phyloP scores from a whole-genome alignment of 2,113 vertebrate species.

The Hydrolagus affinis region DNA sequence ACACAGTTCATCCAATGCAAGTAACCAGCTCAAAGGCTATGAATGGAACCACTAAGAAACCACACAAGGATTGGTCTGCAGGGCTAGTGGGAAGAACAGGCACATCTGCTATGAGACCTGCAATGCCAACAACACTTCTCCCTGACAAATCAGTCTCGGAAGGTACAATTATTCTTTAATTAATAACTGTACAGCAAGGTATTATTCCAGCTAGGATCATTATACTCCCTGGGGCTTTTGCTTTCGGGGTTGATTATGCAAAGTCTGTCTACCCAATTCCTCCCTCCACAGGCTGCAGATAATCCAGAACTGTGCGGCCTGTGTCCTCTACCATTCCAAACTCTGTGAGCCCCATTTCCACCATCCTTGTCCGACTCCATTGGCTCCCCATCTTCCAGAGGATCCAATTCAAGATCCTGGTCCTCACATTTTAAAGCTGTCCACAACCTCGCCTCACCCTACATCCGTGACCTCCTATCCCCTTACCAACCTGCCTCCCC shows the following conservation, averaged over 20 bases:
- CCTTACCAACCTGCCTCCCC: neutral
- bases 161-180: slow-evolving; percentile 16
- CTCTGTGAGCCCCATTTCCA: too few species aligned
- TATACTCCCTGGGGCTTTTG: too few species aligned
- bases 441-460: too few species aligned
- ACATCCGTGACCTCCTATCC: too few species aligned
- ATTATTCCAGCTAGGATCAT: neutral
- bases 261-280: too few species aligned
- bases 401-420: too few species aligned
- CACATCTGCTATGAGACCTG: neutral
- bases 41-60: slow-evolving; percentile 1
- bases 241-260: too few species aligned
- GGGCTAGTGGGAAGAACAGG: neutral
- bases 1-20: neutral
- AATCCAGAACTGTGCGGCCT: too few species aligned
- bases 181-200: neutral
- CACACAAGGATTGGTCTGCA: neutral
- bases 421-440: neutral
- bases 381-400: too few species aligned
- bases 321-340: too few species aligned
- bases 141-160: neutral
- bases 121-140: slow-evolving; percentile 3
- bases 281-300: too few species aligned
- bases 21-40: neutral
- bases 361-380: too few species aligned